Percentiles rank a stretch among this genome's conserved stretches.
Evolutionary conservation across 2,888 invertebrate genomes (phyloP).

Genomic region (Eumacrocentrus americanus): DNA sequence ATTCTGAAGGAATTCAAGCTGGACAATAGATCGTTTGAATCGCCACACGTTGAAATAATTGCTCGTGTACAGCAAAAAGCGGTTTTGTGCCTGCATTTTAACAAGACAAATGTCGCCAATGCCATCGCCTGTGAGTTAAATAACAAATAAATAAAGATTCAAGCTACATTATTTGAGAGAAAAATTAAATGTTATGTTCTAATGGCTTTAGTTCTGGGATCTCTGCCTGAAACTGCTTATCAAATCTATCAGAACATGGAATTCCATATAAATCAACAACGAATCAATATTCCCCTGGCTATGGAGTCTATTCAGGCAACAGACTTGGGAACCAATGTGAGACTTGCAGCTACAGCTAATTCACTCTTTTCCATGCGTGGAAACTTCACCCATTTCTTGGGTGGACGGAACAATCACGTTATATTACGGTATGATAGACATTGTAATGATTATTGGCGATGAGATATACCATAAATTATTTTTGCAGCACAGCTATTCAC

Average conservation of each 20-base stretch:
- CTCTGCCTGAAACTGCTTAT: slow-evolving; percentile 50
- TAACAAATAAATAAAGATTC: too few relatives aligned
- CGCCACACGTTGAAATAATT: slow-evolving; percentile 72
- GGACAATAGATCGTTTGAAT: slow-evolving; percentile 59
- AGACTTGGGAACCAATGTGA: slow-evolving; percentile 68
- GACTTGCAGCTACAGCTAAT: slow-evolving; percentile 64
- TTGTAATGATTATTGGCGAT: not conserved
- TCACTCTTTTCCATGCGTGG: slow-evolving; percentile 72
- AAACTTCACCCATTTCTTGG: slow-evolving; percentile 69
- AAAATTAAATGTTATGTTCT: not conserved
- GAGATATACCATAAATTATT: slow-evolving; percentile 6
- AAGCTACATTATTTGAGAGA: too few relatives aligned
- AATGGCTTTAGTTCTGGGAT: slow-evolving; percentile 43
- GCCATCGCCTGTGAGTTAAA: slow-evolving; percentile 68
- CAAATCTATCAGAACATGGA: slow-evolving; percentile 56
- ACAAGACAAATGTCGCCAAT: slow-evolving; percentile 69
- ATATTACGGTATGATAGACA: slow-evolving; percentile 64
- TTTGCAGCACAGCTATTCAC: slow-evolving; percentile 64
- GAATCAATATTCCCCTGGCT: slow-evolving; percentile 65
- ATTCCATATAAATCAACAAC: slow-evolving; percentile 64
- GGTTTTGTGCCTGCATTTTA: slow-evolving; percentile 71
- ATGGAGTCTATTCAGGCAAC: slow-evolving; percentile 65
- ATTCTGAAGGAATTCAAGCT: slow-evolving; percentile 63
- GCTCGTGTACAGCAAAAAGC: slow-evolving; percentile 72
- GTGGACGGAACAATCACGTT: slow-evolving; percentile 65